Conservation (phyloP, 2,888 invertebrate genomes). For the Xanthorhoe designata region DNA sequence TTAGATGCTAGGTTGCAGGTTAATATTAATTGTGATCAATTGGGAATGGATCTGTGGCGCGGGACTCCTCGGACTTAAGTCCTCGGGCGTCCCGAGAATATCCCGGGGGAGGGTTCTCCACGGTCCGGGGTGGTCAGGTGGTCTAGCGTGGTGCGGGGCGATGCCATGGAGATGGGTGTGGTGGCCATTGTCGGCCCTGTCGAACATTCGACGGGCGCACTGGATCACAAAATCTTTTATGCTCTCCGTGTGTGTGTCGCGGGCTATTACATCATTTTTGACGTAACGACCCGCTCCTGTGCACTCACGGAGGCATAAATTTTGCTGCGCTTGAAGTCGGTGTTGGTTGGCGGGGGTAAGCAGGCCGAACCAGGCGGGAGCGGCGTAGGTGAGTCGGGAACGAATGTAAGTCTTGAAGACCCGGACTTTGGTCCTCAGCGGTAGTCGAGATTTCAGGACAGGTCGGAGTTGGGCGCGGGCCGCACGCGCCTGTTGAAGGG, state of each 20-base stretch:
- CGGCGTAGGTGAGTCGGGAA: neutral
- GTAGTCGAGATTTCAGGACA: neutral
- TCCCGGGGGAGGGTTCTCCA: neutral
- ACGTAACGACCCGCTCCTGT: neutral
- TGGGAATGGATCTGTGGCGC: no score
- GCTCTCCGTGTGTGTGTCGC: neutral
- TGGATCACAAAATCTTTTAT: no score
- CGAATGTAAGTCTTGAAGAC: neutral
- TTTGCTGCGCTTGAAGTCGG: neutral
- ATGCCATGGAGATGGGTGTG: neutral
- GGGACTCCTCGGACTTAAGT: neutral
- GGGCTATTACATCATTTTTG: neutral
- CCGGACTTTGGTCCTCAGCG: constrained; percentile 9
- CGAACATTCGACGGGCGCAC: neutral
- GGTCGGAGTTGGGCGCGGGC: constrained; percentile 1
- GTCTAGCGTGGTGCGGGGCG: neutral
- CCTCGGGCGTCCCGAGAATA: neutral
- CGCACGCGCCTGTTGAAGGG: neutral
- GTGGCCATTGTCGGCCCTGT: constrained; percentile 2
- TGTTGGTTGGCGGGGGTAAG: neutral
- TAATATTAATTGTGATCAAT: no score
- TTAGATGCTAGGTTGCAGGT: no score
- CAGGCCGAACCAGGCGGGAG: neutral
- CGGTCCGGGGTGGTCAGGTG: neutral
- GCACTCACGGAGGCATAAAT: no score